Percentiles rank a stretch among this genome's conserved stretches.
These are phyloP conservation scores for Telenomus remus DNA, from an alignment of 1,140 invertebrate species.

Conservation along the genomic window DNA sequence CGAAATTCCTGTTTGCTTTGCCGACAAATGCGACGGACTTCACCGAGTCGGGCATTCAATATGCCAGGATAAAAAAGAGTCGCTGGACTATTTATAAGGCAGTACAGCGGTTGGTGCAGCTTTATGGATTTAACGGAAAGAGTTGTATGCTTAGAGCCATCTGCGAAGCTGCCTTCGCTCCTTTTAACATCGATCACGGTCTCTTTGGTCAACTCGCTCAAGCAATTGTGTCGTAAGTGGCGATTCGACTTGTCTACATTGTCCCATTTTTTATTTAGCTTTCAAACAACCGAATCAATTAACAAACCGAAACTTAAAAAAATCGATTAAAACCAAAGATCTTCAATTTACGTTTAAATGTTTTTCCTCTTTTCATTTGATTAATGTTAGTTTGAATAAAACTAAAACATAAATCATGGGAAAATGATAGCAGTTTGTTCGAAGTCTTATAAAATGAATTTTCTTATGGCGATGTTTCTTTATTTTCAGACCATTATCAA, in stretches of 20 bases:
- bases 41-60: constrained; percentile 77
- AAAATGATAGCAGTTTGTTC: too few relatives aligned
- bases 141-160: constrained; percentile 72
- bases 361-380: too few relatives aligned
- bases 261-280: too few relatives aligned
- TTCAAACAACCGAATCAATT: too few relatives aligned
- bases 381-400: too few relatives aligned
- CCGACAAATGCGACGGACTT: constrained; percentile 79
- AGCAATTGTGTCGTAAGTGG: constrained; percentile 72
- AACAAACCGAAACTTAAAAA: too few relatives aligned
- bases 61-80: constrained; percentile 69
- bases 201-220: constrained; percentile 74
- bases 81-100: constrained; percentile 72
- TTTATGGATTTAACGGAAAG: constrained; percentile 70
- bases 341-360: too few relatives aligned
- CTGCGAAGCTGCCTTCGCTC: constrained; percentile 71
- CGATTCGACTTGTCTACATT: constrained; percentile 7
- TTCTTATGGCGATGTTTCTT: neutral
- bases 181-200: constrained; percentile 70
- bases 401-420: too few relatives aligned
- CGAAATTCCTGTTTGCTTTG: constrained; percentile 79
- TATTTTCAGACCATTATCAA: constrained; percentile 73
- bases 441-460: too few relatives aligned
- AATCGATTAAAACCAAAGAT: too few relatives aligned
- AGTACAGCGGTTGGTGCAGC: constrained; percentile 60